phyloP scores from a whole-genome alignment of 2,113 vertebrate species.

The Notothenia rossii region DNA sequence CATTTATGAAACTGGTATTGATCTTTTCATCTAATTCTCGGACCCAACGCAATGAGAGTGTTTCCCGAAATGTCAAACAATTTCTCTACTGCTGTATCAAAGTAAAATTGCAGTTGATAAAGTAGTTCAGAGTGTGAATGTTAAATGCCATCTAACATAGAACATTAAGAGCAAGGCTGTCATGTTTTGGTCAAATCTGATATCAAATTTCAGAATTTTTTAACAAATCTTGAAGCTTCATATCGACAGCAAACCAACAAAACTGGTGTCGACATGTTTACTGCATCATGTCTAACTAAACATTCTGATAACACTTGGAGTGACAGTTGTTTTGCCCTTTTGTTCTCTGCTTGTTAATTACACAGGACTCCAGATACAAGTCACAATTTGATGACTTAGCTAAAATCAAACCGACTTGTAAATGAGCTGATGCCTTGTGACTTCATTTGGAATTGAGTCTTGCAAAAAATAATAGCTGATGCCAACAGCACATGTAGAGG shows the following conservation, averaged over 20 bases:
- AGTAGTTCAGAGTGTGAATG: neutral
- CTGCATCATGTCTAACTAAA: neutral
- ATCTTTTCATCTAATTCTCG: no score
- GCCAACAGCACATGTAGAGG: slow-evolving; percentile 28
- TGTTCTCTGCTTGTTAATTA: neutral
- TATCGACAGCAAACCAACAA: neutral
- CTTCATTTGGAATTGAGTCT: slow-evolving; percentile 3
- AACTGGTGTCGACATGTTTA: neutral
- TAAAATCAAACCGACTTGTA: slow-evolving; percentile 1
- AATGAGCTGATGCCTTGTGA: slow-evolving; percentile 13
- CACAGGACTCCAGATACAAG: neutral
- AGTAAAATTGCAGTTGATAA: neutral
- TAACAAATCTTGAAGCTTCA: neutral
- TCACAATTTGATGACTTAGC: slow-evolving; percentile 2
- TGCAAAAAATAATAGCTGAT: neutral
- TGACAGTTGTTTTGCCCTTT: neutral
- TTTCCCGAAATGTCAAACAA: neutral
- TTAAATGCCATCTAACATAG: no score
- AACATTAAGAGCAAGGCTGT: neutral
- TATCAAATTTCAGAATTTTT: slow-evolving; percentile 2
- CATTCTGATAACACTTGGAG: no score
- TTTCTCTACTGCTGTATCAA: neutral
- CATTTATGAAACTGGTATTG: no score
- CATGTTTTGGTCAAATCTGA: slow-evolving; percentile 16
- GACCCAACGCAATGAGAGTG: no score